Evolutionary conservation across 2,797 vertebrate species (phyloP).

Genomic region (Sebastolobus alascanus): DNA sequence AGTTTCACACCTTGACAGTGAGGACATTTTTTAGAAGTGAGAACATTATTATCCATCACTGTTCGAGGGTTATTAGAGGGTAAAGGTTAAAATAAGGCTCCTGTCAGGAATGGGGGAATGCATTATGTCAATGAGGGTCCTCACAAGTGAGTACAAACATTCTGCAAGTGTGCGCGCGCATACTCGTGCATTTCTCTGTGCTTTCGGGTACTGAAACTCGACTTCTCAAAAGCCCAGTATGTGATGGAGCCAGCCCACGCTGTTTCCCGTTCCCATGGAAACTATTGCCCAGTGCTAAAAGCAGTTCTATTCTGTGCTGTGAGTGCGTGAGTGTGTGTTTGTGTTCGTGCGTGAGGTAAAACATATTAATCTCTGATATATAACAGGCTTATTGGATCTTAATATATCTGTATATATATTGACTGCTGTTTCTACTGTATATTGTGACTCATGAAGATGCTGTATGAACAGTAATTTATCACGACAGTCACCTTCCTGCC

Average conservation of each 20-base stretch:
- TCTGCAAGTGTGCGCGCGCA: not conserved
- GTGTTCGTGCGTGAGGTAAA: slow-evolving; percentile 41
- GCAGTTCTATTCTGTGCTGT: slow-evolving; percentile 66
- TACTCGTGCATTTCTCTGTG: slow-evolving; percentile 42
- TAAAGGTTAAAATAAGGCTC: not conserved
- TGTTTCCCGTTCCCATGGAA: slow-evolving; percentile 84
- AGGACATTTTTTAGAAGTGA: not conserved
- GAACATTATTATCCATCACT: not conserved
- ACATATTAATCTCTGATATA: slow-evolving; percentile 26
- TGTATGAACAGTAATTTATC: slow-evolving; percentile 11
- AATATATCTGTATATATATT: slow-evolving; percentile 5
- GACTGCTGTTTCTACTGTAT: slow-evolving; percentile 3
- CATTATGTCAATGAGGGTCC: slow-evolving; percentile 12
- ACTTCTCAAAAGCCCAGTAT: slow-evolving; percentile 82
- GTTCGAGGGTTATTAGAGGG: not conserved
- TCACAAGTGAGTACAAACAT: slow-evolving; percentile 20
- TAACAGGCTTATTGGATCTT: slow-evolving; percentile 23
- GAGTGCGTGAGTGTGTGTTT: slow-evolving; percentile 41
- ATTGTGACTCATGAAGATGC: slow-evolving; percentile 1
- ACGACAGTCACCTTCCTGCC: slow-evolving; percentile 16
- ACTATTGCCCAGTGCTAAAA: slow-evolving; percentile 81
- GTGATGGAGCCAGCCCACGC: slow-evolving; percentile 84
- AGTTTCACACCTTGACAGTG: not conserved
- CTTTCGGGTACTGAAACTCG: slow-evolving; percentile 63
- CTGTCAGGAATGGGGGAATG: not conserved